These are phyloP conservation scores for Eupithecia vulgata DNA, from an alignment of 2,888 invertebrate genomes.

Conservation along the genomic window DNA sequence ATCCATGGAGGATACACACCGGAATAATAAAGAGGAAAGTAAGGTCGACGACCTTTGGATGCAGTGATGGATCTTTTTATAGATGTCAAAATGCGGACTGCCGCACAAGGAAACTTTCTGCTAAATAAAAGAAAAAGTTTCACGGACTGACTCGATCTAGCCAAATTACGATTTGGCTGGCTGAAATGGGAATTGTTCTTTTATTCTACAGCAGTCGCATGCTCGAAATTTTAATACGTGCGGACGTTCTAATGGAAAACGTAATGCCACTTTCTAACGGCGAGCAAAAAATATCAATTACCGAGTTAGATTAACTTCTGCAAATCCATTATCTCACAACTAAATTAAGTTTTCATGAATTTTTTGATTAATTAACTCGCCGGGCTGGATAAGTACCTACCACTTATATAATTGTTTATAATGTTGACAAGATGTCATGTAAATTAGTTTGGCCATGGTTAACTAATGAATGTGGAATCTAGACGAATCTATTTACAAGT, in stretches of 20 bases:
- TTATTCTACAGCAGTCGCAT: constrained; percentile 51
- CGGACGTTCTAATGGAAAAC: constrained; percentile 61
- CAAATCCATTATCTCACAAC: constrained; percentile 31
- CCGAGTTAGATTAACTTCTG: constrained; percentile 34
- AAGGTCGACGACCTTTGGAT: constrained; percentile 71
- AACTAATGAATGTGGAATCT: constrained; percentile 43
- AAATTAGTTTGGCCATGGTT: constrained; percentile 33
- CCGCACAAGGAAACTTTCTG: constrained; percentile 55
- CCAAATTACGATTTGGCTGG: constrained; percentile 55
- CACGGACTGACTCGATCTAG: constrained; percentile 45
- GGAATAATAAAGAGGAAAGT: constrained; percentile 78
- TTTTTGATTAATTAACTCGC: constrained; percentile 22
- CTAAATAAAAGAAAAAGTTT: constrained; percentile 50
- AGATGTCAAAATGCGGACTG: constrained; percentile 62
- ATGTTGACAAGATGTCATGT: constrained; percentile 39
- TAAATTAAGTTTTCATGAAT: constrained; percentile 19
- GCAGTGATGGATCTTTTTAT: constrained; percentile 72
- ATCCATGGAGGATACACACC: constrained; percentile 60
- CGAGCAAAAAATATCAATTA: constrained; percentile 42
- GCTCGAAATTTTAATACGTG: constrained; percentile 62
- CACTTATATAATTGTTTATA: constrained; percentile 8
- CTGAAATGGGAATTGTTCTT: constrained; percentile 53
- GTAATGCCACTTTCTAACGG: constrained; percentile 65
- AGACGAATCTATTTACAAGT: constrained; percentile 43
- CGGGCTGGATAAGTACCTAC: neutral